Evolutionary conservation across 1,140 invertebrate species (phyloP).

Genomic region (Myzus persicae): DNA sequence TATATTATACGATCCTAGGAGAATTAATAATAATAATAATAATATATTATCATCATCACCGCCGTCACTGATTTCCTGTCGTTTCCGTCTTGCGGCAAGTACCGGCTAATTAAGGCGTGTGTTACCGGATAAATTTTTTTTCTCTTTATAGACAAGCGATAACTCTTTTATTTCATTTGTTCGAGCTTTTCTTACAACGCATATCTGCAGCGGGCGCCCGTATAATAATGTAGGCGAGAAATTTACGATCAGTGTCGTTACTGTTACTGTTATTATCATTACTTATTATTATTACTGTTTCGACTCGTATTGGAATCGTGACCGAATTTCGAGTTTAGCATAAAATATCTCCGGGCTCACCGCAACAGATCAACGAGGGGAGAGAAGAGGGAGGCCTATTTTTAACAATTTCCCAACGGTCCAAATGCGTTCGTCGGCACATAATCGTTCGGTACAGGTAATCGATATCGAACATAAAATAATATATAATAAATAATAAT

Average conservation of each 20-base stretch:
- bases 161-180: neutral
- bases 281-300: neutral
- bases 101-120: neutral
- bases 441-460: neutral
- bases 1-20: neutral
- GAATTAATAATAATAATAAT: conserved; percentile 7
- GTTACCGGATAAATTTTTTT: neutral
- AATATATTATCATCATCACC: neutral
- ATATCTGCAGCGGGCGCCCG: neutral
- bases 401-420: neutral
- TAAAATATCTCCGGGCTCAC: neutral
- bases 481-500: neutral
- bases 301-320: neutral
- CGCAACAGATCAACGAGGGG: neutral
- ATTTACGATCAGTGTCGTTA: neutral
- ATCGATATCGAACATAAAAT: neutral
- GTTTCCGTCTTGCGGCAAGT: neutral
- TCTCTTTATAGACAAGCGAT: neutral
- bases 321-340: conserved; percentile 10
- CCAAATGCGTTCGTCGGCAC: neutral
- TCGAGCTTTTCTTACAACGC: neutral
- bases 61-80: neutral
- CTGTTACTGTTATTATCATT: neutral
- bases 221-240: neutral
- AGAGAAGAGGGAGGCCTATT: neutral